phyloP scores from a whole-genome alignment of 2,797 vertebrate species.

The Anguilla obscura region DNA sequence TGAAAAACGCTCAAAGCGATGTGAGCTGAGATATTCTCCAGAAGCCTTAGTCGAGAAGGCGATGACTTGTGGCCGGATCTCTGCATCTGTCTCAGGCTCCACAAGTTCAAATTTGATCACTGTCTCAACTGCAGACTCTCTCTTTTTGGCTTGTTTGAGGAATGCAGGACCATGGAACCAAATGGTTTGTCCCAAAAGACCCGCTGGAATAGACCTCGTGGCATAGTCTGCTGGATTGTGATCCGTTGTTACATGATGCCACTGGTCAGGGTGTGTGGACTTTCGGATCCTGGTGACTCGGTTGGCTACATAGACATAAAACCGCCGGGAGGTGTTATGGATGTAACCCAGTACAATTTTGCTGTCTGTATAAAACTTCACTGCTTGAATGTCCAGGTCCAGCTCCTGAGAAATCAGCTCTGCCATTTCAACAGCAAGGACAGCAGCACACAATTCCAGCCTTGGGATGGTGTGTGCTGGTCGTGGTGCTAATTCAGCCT shows the following conservation, averaged over 20 bases:
- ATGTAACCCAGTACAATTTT: constrained; percentile 21
- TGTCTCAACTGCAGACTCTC: background rate
- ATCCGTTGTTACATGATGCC: background rate
- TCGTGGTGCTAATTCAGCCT: background rate
- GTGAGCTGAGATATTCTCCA: background rate
- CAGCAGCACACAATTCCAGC: constrained; percentile 14
- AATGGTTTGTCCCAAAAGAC: background rate
- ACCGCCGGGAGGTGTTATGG: background rate
- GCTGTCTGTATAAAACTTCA: constrained; percentile 20
- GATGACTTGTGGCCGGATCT: background rate
- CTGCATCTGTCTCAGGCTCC: background rate
- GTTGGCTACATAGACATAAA: background rate
- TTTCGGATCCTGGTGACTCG: background rate
- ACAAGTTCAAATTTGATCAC: background rate
- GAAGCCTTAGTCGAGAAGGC: background rate
- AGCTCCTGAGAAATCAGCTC: constrained; percentile 17
- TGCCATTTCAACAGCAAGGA: constrained; percentile 16
- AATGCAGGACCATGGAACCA: background rate
- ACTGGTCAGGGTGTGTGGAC: constrained; percentile 14
- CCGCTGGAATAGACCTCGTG: background rate
- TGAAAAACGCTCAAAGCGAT: constrained; percentile 4
- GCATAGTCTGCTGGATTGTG: background rate
- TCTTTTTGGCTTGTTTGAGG: background rate
- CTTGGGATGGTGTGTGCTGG: constrained; percentile 16
- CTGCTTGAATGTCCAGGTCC: background rate